phyloP scores from a whole-genome alignment of 2,888 invertebrate species.

The Pyralis farinalis region DNA sequence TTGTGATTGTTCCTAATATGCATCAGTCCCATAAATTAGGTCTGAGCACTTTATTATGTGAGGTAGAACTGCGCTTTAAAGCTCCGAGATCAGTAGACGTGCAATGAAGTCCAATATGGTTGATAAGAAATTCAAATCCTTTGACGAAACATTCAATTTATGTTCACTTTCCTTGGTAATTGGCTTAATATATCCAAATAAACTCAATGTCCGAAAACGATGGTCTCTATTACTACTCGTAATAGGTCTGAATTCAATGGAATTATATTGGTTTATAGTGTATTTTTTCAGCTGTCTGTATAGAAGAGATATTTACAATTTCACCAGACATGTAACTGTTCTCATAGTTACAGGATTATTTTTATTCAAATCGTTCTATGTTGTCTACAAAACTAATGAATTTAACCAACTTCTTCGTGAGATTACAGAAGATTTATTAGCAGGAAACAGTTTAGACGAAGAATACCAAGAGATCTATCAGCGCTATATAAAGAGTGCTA shows the following conservation, averaged over 20 bases:
- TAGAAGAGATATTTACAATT: conserved; percentile 42
- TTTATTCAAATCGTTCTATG: conserved; percentile 52
- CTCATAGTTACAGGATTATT: conserved; percentile 42
- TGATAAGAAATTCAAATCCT: conserved; percentile 39
- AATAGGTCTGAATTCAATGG: conserved; percentile 30
- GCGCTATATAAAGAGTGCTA: conserved; percentile 39
- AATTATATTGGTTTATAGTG: conserved; percentile 46
- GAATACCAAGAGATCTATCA: conserved; percentile 47
- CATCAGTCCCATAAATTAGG: not conserved
- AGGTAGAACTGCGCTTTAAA: too few relatives aligned
- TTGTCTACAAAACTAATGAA: conserved; percentile 34
- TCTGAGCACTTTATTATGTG: not conserved
- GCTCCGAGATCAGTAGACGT: too few relatives aligned
- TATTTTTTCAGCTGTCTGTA: conserved; percentile 43
- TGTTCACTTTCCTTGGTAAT: conserved; percentile 51
- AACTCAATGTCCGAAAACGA: conserved; percentile 21
- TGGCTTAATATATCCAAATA: conserved; percentile 50
- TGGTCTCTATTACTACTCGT: conserved; percentile 24
- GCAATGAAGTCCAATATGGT: not conserved
- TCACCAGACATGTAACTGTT: conserved; percentile 48
- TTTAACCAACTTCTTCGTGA: conserved; percentile 40
- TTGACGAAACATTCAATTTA: conserved; percentile 46
- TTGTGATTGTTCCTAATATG: not conserved
- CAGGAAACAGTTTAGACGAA: conserved; percentile 41
- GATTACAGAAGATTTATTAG: conserved; percentile 44